phyloP scores from a whole-genome alignment of 1,140 invertebrate genomes.

The Diachasmimorpha longicaudata region DNA sequence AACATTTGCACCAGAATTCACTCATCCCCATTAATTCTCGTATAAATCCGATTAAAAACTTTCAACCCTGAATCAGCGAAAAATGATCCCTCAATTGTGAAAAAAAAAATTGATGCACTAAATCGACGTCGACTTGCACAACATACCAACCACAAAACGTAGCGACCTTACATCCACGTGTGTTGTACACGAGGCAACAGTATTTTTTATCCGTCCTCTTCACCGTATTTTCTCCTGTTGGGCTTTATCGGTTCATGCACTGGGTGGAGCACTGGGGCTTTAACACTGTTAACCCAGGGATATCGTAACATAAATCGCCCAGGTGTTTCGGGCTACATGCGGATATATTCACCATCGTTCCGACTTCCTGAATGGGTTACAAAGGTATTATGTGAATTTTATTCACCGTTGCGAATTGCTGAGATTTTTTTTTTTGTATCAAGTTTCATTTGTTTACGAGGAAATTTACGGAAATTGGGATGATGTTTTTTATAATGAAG shows the following conservation, averaged over 20 bases:
- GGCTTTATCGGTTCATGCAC: neutral
- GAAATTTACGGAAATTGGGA: too few species aligned
- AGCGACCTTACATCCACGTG: neutral
- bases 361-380: neutral
- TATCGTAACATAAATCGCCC: conserved; percentile 2
- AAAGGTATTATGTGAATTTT: neutral
- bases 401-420: neutral
- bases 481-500: too few species aligned
- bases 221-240: neutral
- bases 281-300: neutral
- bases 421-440: neutral
- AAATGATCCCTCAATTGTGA: neutral
- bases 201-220: neutral
- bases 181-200: neutral
- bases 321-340: neutral
- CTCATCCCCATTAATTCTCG: too few species aligned
- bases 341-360: neutral
- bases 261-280: neutral
- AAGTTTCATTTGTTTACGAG: neutral
- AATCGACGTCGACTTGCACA: conserved; percentile 26
- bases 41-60: too few species aligned
- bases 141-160: conserved; percentile 9
- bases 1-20: too few species aligned
- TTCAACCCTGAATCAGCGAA: too few species aligned
- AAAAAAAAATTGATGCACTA: conserved; percentile 31